phyloP scores from a whole-genome alignment of 2,113 vertebrate genomes.

The Leucopsar rothschildi region DNA sequence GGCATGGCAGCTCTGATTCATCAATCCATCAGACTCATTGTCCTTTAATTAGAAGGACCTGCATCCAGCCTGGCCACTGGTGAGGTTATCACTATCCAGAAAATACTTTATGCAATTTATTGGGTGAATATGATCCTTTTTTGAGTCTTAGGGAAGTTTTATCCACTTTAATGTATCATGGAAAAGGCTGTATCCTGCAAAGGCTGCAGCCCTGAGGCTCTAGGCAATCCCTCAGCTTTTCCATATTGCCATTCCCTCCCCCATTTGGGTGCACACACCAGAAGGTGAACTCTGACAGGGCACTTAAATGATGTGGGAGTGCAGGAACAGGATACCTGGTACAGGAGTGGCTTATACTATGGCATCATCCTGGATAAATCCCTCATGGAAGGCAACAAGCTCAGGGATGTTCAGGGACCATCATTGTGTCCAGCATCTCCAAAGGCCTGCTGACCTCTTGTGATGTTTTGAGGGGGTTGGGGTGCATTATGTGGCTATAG shows the following conservation, averaged over 20 bases:
- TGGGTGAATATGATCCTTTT: neutral
- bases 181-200: neutral
- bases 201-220: neutral
- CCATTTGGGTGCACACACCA: accelerated
- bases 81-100: neutral
- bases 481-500: neutral
- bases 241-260: neutral
- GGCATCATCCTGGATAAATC: neutral
- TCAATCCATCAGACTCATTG: neutral
- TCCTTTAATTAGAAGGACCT: neutral
- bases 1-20: neutral
- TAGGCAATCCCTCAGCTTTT: neutral
- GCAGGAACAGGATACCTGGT: neutral
- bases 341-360: accelerated
- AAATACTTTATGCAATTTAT: neutral
- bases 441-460: neutral
- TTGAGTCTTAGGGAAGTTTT: neutral
- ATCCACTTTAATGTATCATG: neutral
- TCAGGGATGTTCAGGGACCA: neutral
- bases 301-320: neutral
- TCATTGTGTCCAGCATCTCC: neutral
- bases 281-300: neutral
- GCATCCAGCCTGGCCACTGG: neutral
- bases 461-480: neutral
- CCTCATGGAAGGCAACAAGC: neutral